A percentile compares a stretch with the other conserved stretches of the same genome.
Evolutionary conservation across 1,140 invertebrate species (phyloP).

Genomic region (Diabrotica undecimpunctata): DNA sequence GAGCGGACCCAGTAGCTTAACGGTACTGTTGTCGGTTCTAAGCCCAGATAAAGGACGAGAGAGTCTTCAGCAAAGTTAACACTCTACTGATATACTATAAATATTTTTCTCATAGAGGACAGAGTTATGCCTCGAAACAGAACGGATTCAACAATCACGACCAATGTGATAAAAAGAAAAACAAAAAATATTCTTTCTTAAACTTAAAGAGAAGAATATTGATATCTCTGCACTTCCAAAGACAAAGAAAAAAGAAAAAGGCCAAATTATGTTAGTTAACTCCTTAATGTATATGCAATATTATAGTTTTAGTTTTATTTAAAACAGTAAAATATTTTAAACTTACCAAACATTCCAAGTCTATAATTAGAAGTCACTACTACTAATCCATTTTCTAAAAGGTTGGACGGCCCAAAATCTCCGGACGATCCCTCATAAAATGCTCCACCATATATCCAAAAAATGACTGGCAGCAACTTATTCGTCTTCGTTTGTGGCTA

Average conservation of each 20-base stretch:
- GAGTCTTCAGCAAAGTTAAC: too few species aligned
- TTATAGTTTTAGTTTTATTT: not conserved
- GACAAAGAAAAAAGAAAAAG: not conserved
- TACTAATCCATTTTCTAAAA: conserved; percentile 62
- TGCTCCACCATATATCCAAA: conserved; percentile 74
- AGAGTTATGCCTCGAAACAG: too few species aligned
- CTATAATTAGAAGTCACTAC: conserved; percentile 70
- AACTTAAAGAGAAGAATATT: conserved; percentile 57
- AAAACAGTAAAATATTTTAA: not conserved
- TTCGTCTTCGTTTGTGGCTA: not conserved
- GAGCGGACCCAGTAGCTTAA: too few species aligned
- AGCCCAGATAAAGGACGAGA: too few species aligned
- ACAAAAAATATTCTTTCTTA: too few species aligned
- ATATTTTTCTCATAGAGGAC: too few species aligned
- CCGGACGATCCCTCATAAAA: conserved; percentile 62
- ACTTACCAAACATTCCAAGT: conserved; percentile 59
- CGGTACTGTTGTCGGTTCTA: too few species aligned
- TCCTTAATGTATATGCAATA: not conserved
- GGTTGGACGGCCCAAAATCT: conserved; percentile 61
- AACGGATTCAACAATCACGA: too few species aligned
- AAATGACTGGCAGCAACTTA: conserved; percentile 62
- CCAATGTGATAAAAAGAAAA: too few species aligned
- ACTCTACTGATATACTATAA: too few species aligned
- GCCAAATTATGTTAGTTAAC: not conserved
- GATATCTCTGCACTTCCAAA: conserved; percentile 57